Evolutionary conservation across 2,113 vertebrate genomes (phyloP).

Genomic region (Strix aluco): DNA sequence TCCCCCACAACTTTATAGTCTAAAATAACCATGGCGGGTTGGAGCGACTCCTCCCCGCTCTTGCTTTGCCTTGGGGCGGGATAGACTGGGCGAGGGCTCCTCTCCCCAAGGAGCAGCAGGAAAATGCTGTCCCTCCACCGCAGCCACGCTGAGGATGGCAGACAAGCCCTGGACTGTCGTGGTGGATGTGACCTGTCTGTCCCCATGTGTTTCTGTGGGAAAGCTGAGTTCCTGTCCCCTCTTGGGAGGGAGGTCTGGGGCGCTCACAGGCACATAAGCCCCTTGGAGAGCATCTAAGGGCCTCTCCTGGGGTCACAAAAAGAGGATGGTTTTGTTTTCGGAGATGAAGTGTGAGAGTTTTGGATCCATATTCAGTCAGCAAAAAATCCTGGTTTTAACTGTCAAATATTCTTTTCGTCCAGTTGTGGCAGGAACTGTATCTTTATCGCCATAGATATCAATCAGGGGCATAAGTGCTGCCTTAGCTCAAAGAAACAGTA

Average conservation of each 20-base stretch:
- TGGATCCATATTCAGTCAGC: background rate
- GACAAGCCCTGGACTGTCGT: background rate
- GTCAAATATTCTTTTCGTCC: background rate
- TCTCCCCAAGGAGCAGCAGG: background rate
- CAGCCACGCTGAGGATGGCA: background rate
- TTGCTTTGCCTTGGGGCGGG: background rate
- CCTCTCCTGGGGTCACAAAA: background rate
- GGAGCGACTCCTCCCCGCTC: background rate
- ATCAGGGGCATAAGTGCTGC: background rate
- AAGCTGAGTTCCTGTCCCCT: background rate
- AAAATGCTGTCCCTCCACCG: background rate
- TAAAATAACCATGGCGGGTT: background rate
- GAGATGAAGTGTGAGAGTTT: background rate
- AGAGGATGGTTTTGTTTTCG: background rate
- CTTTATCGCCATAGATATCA: background rate
- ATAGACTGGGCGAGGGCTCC: background rate
- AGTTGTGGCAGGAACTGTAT: background rate
- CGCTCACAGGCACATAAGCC: fast-evolving
- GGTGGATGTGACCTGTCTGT: background rate
- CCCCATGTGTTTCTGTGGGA: background rate
- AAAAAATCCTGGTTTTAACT: background rate
- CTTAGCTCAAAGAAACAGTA: background rate
- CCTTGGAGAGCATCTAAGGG: background rate
- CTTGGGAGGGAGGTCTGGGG: background rate
- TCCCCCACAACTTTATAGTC: background rate